phyloP scores from a whole-genome alignment of 2,888 invertebrate species.

The Drosophila conformis region DNA sequence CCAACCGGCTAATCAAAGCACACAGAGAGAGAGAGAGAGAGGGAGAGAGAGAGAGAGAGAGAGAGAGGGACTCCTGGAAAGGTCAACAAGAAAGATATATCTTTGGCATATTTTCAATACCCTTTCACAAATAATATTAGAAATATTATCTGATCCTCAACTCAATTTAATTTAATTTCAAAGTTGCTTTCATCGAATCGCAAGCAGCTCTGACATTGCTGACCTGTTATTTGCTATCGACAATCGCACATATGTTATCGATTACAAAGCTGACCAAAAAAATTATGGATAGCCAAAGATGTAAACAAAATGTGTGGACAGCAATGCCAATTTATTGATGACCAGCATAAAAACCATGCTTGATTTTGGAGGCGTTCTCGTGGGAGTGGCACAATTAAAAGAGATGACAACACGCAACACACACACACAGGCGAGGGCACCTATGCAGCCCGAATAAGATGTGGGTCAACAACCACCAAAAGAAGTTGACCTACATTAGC shows the following conservation, averaged over 20 bases:
- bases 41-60: no score
- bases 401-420: slow-evolving; percentile 34
- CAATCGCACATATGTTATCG: slow-evolving; percentile 25
- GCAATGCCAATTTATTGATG: slow-evolving; percentile 36
- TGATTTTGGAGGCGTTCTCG: slow-evolving; percentile 34
- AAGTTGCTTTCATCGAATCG: not conserved
- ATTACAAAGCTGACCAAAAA: slow-evolving; percentile 20
- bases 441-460: slow-evolving; percentile 62
- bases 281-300: not conserved
- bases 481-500: slow-evolving; percentile 74
- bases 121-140: not conserved
- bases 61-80: slow-evolving; percentile 18
- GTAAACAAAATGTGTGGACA: slow-evolving; percentile 13
- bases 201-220: slow-evolving; percentile 25
- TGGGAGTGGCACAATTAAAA: slow-evolving; percentile 48
- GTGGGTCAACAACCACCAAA: slow-evolving; percentile 79
- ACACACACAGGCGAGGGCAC: slow-evolving; percentile 27
- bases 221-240: slow-evolving; percentile 38
- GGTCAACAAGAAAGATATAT: slow-evolving; percentile 33
- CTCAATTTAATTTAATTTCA: no score
- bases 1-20: slow-evolving; percentile 68
- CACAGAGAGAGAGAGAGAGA: slow-evolving; percentile 3
- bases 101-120: not conserved
- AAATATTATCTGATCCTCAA: not conserved
- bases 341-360: slow-evolving; percentile 26